phyloP scores from a whole-genome alignment of 2,113 vertebrate genomes.

The Mesembrinibis cayennensis region DNA sequence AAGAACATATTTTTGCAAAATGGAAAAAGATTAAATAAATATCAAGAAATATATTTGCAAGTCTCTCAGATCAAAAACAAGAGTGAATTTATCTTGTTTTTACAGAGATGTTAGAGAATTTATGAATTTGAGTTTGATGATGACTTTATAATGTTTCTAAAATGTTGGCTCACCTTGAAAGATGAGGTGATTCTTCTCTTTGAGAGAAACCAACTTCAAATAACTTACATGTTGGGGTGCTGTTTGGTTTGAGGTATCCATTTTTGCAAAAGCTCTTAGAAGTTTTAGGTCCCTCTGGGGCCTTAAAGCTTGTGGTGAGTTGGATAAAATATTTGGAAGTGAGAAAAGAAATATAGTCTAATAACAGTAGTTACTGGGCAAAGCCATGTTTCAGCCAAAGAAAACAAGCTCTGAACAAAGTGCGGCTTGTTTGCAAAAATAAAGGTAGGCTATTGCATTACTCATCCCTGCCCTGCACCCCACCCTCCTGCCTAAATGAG shows the following conservation, averaged over 20 bases:
- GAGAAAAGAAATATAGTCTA: constrained; percentile 31
- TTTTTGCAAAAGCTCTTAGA: constrained; percentile 33
- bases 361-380: constrained; percentile 16
- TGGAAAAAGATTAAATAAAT: constrained; percentile 9
- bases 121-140: background rate
- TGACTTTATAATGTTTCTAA: background rate
- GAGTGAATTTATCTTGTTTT: background rate
- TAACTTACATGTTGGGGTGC: constrained; percentile 1
- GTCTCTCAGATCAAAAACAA: background rate
- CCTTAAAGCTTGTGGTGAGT: background rate
- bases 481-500: background rate
- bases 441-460: background rate
- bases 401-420: constrained; percentile 2
- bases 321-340: constrained; percentile 39
- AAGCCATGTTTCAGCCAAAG: background rate
- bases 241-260: constrained; percentile 11
- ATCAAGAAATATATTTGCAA: constrained; percentile 21
- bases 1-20: constrained; percentile 1
- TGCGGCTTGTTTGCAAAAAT: background rate
- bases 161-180: constrained; percentile 19
- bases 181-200: background rate
- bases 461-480: background rate
- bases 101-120: background rate
- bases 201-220: constrained; percentile 31
- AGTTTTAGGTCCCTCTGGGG: background rate